Percentiles rank a stretch among this genome's conserved stretches.
phyloP scores from a whole-genome alignment of 1,140 invertebrate species.

The Drosophila tsacasi region DNA sequence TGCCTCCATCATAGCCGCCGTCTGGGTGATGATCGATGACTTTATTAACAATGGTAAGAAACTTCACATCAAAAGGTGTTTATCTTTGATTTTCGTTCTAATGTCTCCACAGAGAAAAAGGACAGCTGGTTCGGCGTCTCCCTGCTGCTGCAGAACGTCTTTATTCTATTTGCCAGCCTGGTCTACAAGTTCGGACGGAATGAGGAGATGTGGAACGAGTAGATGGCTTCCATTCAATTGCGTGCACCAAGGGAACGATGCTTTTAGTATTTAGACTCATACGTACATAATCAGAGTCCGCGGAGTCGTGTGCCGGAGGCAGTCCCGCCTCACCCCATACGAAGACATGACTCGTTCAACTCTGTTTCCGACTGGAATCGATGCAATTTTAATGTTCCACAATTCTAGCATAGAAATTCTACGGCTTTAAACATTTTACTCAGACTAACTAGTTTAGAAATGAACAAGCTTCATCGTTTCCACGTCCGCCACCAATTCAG shows the following conservation, averaged over 20 bases:
- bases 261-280: conserved; percentile 50
- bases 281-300: conserved; percentile 51
- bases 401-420: conserved; percentile 21
- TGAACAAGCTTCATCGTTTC: conserved; percentile 10
- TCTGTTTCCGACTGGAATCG: conserved; percentile 12
- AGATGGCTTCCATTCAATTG: conserved; percentile 33
- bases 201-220: conserved; percentile 93
- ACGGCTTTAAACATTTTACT: conserved; percentile 31
- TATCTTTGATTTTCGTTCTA: background rate
- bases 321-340: conserved; percentile 5
- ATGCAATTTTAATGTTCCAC: conserved; percentile 16
- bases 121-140: conserved; percentile 94
- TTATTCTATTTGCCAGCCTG: conserved; percentile 96
- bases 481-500: background rate
- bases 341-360: conserved; percentile 16
- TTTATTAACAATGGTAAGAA: conserved; percentile 85
- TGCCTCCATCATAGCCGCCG: conserved; percentile 96
- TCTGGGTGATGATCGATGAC: conserved; percentile 97
- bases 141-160: conserved; percentile 97
- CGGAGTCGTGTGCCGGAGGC: conserved; percentile 21
- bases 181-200: conserved; percentile 97
- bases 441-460: conserved; percentile 16
- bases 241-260: conserved; percentile 14
- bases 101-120: conserved; percentile 62
- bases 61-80: background rate